phyloP scores from a whole-genome alignment of 2,113 vertebrate genomes.

The Planiliza haematocheilus region DNA sequence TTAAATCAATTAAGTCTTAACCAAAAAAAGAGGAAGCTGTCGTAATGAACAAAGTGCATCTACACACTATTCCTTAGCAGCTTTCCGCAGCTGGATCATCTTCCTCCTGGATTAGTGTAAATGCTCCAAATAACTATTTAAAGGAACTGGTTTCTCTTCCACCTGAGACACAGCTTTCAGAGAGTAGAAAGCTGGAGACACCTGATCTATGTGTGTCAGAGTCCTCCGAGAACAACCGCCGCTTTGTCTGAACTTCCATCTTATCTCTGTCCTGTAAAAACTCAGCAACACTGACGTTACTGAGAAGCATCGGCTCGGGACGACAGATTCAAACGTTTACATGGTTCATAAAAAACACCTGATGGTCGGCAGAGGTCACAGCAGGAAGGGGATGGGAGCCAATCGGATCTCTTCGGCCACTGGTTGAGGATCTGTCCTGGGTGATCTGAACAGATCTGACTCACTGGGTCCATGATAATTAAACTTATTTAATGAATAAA shows the following conservation, averaged over 20 bases:
- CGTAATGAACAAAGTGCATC: too few species aligned
- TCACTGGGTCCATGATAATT: too few species aligned
- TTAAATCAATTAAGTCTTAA: too few species aligned
- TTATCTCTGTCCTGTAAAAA: background rate
- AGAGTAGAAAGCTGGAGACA: constrained; percentile 18
- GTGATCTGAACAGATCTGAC: too few species aligned
- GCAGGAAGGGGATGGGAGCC: background rate
- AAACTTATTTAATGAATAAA: too few species aligned
- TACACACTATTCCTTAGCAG: too few species aligned
- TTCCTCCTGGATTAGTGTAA: constrained; percentile 38
- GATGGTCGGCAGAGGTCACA: constrained; percentile 23
- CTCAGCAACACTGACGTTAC: background rate
- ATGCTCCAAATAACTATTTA: constrained; percentile 37
- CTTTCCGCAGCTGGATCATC: background rate
- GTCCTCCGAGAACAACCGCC: constrained; percentile 24
- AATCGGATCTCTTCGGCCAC: background rate
- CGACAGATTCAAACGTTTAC: constrained; percentile 8
- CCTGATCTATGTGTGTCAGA: constrained; percentile 45
- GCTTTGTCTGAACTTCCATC: constrained; percentile 31
- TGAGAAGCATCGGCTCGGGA: constrained; percentile 1
- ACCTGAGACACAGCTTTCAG: constrained; percentile 22
- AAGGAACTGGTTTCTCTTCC: background rate
- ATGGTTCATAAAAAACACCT: background rate
- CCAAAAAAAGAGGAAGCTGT: too few species aligned
- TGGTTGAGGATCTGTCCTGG: too few species aligned